These are phyloP conservation scores for Mastacembelus armatus DNA, from an alignment of 2,797 vertebrate genomes.

Conservation along the genomic window DNA sequence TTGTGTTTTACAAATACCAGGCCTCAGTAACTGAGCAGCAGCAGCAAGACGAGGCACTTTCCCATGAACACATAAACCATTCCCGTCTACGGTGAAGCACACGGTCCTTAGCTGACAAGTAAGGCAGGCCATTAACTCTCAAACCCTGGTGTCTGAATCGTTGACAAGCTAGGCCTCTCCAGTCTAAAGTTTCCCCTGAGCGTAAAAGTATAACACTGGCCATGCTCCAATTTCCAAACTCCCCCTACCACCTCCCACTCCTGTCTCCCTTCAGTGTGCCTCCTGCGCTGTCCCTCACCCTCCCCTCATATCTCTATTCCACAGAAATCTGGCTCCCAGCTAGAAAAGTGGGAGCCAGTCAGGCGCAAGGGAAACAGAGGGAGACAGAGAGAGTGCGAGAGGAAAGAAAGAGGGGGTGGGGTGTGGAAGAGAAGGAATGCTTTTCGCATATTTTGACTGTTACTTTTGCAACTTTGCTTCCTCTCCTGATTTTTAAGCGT, in stretches of 20 bases:
- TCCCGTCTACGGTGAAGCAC: slow-evolving; percentile 7
- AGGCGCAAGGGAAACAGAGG: slow-evolving; percentile 67
- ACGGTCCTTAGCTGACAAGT: slow-evolving; percentile 37
- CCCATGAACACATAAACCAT: slow-evolving; percentile 38
- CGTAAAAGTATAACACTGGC: slow-evolving; percentile 76
- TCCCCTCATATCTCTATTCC: slow-evolving; percentile 81
- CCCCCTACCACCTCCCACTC: slow-evolving; percentile 13
- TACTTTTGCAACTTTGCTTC: slow-evolving; percentile 77
- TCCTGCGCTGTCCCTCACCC: slow-evolving; percentile 74
- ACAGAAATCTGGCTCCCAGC: slow-evolving; percentile 85
- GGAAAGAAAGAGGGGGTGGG: slow-evolving; percentile 59
- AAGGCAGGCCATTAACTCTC: slow-evolving; percentile 52
- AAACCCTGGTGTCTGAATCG: slow-evolving; percentile 64
- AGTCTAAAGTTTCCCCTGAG: slow-evolving; percentile 75
- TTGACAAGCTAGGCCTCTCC: slow-evolving; percentile 66
- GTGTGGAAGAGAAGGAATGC: slow-evolving; percentile 70
- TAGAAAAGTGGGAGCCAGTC: slow-evolving; percentile 68
- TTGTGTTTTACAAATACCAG: slow-evolving; percentile 29
- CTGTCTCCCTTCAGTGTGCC: slow-evolving; percentile 65
- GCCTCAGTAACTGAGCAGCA: slow-evolving; percentile 1
- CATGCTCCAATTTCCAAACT: slow-evolving; percentile 74
- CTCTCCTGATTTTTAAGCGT: slow-evolving; percentile 52
- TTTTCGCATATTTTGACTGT: slow-evolving; percentile 75
- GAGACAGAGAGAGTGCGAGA: slow-evolving; percentile 58
- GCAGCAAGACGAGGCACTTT: slow-evolving; percentile 9